Conservation (phyloP, 2,797 vertebrate species). For the Tolypeutes matacus region DNA sequence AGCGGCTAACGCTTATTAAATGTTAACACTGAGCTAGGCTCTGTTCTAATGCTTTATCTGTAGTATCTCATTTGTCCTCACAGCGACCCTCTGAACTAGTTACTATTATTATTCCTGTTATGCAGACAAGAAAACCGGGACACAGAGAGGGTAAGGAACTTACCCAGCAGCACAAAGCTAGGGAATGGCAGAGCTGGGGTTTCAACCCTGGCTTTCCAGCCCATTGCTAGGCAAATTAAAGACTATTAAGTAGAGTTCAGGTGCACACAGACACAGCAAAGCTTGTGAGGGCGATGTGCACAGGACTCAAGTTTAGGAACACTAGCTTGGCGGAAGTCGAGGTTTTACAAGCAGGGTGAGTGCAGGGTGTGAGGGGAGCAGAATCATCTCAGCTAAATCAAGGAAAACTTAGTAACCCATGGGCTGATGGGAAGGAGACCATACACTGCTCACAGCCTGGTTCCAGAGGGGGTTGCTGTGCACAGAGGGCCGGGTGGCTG, state of each 20-base stretch:
- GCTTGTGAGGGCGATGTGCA: neutral
- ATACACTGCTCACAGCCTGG: neutral
- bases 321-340: neutral
- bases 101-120: neutral
- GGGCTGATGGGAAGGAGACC: neutral
- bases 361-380: neutral
- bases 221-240: neutral
- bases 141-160: neutral
- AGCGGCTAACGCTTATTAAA: neutral
- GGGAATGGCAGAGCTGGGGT: neutral
- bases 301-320: neutral
- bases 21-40: accelerated
- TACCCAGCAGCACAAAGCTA: neutral
- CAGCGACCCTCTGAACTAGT: neutral
- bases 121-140: conserved; percentile 42
- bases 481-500: neutral
- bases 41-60: neutral
- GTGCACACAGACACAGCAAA: neutral
- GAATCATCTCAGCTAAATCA: neutral
- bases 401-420: neutral
- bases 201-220: neutral
- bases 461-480: neutral
- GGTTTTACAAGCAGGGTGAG: neutral
- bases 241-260: neutral
- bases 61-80: neutral